Conservation (phyloP, 2,888 invertebrate species). For the Caenorhabditis zanzibari region DNA sequence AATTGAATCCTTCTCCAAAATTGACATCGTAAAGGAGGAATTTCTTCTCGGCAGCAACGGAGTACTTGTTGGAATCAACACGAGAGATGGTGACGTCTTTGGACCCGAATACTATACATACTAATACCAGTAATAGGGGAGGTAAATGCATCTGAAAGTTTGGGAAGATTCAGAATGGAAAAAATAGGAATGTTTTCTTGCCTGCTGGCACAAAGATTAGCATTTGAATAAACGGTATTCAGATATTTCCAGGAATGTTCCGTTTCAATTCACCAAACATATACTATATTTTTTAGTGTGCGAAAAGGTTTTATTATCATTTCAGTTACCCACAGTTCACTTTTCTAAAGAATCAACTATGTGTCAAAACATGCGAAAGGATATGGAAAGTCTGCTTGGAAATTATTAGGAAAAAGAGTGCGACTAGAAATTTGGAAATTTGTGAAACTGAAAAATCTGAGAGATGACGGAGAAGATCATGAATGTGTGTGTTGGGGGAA, state of each 20-base stretch:
- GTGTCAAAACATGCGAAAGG: constrained; percentile 11
- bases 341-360: constrained; percentile 12
- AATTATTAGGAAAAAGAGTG: constrained; percentile 2
- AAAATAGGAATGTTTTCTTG: neutral
- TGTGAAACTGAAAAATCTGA: constrained; percentile 43
- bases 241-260: constrained; percentile 52
- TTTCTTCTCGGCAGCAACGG: constrained; percentile 82
- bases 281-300: neutral
- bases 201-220: neutral
- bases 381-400: constrained; percentile 9
- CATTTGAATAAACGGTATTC: neutral
- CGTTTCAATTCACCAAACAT: constrained; percentile 14
- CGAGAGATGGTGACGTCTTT: constrained; percentile 46
- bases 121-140: constrained; percentile 46
- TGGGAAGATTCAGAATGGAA: neutral
- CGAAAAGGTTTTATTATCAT: constrained; percentile 46
- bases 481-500: constrained; percentile 24
- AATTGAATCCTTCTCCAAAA: constrained; percentile 96
- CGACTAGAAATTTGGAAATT: constrained; percentile 42
- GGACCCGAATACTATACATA: neutral
- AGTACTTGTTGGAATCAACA: constrained; percentile 65
- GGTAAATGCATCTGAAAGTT: constrained; percentile 35
- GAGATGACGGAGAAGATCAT: constrained; percentile 30
- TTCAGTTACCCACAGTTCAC: constrained; percentile 36
- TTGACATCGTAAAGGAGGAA: constrained; percentile 95